A percentile compares a stretch with the other conserved stretches of the same genome.
phyloP scores from a whole-genome alignment of 2,888 invertebrate genomes.

The Caenorhabditis imperialis region DNA sequence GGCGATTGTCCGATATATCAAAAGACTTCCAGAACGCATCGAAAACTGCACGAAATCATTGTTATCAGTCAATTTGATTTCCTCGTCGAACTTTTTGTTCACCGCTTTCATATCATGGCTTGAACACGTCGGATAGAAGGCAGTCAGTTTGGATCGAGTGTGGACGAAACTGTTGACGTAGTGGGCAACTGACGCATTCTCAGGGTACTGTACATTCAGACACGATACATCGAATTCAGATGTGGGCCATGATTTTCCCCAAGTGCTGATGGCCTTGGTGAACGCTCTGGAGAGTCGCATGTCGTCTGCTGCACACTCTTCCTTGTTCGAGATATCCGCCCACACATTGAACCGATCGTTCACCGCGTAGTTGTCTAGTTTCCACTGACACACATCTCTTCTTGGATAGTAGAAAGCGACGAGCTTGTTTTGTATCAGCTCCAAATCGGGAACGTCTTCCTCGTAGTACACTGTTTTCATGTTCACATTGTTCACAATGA shows the following conservation, averaged over 20 bases:
- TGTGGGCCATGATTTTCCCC: slow-evolving; percentile 57
- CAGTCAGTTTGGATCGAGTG: slow-evolving; percentile 61
- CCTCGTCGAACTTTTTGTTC: slow-evolving; percentile 58
- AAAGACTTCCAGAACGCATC: slow-evolving; percentile 32
- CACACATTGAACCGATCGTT: slow-evolving; percentile 44
- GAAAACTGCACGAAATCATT: slow-evolving; percentile 48
- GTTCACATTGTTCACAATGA: slow-evolving; percentile 52
- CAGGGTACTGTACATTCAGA: slow-evolving; percentile 15
- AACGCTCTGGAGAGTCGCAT: slow-evolving; percentile 46
- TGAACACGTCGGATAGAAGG: slow-evolving; percentile 70
- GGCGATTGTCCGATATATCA: slow-evolving; percentile 49
- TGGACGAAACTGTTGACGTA: slow-evolving; percentile 70
- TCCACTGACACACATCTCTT: slow-evolving; percentile 62
- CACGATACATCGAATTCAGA: slow-evolving; percentile 44
- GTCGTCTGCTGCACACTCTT: slow-evolving; percentile 48
- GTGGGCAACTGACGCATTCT: slow-evolving; percentile 32
- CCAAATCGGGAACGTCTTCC: slow-evolving; percentile 24
- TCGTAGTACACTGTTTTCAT: slow-evolving; percentile 33
- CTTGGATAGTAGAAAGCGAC: slow-evolving; percentile 38
- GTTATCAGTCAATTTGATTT: slow-evolving; percentile 53
- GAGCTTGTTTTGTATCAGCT: slow-evolving; percentile 13
- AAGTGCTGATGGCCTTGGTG: slow-evolving; percentile 42
- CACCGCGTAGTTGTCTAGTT: slow-evolving; percentile 47
- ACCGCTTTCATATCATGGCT: slow-evolving; percentile 54
- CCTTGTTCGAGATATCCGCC: slow-evolving; percentile 37